Base-by-base conservation (phyloP, 2,797 vertebrate species). In the Corythornis leucogaster region DNA sequence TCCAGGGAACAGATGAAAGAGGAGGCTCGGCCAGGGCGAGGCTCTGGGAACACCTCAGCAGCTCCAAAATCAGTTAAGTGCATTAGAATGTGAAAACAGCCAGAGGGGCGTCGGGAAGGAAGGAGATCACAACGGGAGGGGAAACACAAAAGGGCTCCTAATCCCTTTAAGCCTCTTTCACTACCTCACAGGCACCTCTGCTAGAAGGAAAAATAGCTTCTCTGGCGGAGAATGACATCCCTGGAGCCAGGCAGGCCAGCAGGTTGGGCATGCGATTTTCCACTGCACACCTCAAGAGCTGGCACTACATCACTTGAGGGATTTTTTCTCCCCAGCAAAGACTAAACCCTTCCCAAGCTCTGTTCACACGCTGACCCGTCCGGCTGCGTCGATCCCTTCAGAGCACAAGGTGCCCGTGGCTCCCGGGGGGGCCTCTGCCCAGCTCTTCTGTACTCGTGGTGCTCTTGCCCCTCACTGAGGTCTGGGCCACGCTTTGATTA, bases 81-180 rank as follows among this genome's bases (percentile, higher is more conserved):
- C 80, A 15, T 90, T 89, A 88, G 76, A 92, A 94, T 42, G 68
- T 40, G 82, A 90, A 95, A 96, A 96, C 85, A 94, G 84, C 93
- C 94, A 50, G 76, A 95, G 92, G 93, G 93, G 63, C 61, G 28
- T 3, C 1, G 25, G 90, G 86, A 70, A 93, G 90, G 86, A 88
- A 92, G 84, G 88, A 48, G 90, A 88, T 92, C 94, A 84, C n/a
- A 50, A 85, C 17, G 3, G 33, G 40, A 92, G 75, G 48, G 50
- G 78, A 63, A 79, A 22, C 75, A 95, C 92, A 93, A 90, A 94
- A 88, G 83, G 74, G 71, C n/a, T 92, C 79, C 90, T 95, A 95
- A 94, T 96, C 94, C 89, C 86, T 55, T 6, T 82, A 84, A 93
- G 79, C 25, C 48, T 77, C 92, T 76, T 83, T 64, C 30, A 16